Conservation (phyloP, 2,113 vertebrate genomes). For the Gymnarchus niloticus region DNA sequence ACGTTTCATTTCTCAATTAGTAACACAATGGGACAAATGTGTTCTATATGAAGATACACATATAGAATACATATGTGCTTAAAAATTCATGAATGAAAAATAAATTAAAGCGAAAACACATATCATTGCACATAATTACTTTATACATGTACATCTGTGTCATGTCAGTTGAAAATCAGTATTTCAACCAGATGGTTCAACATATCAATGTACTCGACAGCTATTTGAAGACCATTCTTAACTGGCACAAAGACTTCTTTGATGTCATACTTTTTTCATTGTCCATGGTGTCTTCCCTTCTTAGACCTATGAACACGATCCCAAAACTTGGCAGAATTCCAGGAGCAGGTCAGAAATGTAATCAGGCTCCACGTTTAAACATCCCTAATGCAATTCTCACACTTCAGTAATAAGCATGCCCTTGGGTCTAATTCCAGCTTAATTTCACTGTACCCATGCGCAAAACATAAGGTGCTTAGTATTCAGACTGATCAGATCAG, state of each 20-base stretch:
- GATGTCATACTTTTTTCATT: neutral
- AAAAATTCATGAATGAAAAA: neutral
- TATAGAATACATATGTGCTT: neutral
- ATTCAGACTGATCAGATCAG: conserved; percentile 11
- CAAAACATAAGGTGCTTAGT: conserved; percentile 10
- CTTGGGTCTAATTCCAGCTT: conserved; percentile 2
- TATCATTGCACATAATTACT: neutral
- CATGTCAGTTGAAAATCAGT: neutral
- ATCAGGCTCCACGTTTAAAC: conserved; percentile 2
- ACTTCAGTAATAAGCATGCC: neutral
- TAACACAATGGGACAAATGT: neutral
- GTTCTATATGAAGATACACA: neutral
- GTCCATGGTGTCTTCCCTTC: neutral
- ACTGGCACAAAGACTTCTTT: neutral
- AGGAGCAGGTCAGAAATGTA: conserved; percentile 1
- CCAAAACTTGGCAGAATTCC: neutral
- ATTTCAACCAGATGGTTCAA: neutral
- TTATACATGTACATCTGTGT: neutral
- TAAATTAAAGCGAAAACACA: neutral
- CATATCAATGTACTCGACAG: neutral
- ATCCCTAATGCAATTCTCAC: conserved; percentile 6
- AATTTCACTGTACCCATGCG: neutral
- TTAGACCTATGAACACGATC: neutral
- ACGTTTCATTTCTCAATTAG: neutral
- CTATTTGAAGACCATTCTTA: neutral